Base-by-base conservation (phyloP, 2,888 invertebrate genomes). In the Phortica magna region DNA sequence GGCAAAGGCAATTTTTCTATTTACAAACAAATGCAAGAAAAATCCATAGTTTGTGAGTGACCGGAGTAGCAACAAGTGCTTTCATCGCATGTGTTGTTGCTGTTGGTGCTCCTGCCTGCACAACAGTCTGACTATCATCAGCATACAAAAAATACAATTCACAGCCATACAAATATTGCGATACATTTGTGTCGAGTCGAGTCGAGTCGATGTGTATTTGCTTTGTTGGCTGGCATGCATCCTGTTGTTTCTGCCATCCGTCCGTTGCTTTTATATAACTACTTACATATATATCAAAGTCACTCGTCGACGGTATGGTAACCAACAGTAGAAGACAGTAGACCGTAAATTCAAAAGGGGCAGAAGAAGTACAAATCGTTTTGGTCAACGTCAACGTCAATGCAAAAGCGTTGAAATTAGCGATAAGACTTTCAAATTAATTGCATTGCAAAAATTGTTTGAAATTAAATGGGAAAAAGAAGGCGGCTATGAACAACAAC, bases 1-100 rank as follows among this genome's bases (percentile, higher is more conserved):
- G 89, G 53, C 84, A 84, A 85, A 87, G 84, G 22, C 17, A 84
- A 85, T 88, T 87, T 87, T 89, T 87, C 83, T 78, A 80, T 80
- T 74, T 79, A 81, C 77, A 76, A 76, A 67, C 76, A 48, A 31
- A 72, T 17, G 77, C 73, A 57, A 71, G 70, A 19, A 71, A 53
- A 39, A 70, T 12, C 48, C 48, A 48, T 48, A 48, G 48, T 14
- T 7, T 48, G 14, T 48, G 48, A 48, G 48, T 48, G 48, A 48
- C 74, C 75, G 39, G 67, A 39, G 53, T 22, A 22, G 48, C 31
- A 77, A 76, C 82, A 83, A 83, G 81, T 83, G 83, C 83, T 83
- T 82, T 83, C 82, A 70, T 76, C 76, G 77, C 79, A 78, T 78
- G 78, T 81, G 77, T 77, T 78, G 82, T 31, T 31, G 31, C 5